A percentile compares a stretch with the other conserved stretches of the same genome.
These are phyloP conservation scores for Lathamus discolor DNA, from an alignment of 2,113 vertebrate genomes.

Conservation along the genomic window DNA sequence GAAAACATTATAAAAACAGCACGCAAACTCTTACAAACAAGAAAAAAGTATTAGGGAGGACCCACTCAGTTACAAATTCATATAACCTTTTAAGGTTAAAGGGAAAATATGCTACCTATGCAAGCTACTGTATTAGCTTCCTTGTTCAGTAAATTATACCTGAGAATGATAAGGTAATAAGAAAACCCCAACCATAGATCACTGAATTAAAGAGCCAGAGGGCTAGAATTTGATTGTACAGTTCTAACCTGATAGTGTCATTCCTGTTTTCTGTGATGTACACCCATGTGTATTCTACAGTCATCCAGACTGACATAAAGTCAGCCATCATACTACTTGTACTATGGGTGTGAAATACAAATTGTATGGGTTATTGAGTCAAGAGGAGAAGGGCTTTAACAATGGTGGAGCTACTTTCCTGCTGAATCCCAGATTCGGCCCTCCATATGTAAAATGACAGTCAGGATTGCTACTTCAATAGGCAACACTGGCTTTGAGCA, in stretches of 20 bases:
- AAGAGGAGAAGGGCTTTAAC: not conserved
- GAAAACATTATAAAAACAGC: slow-evolving; percentile 90
- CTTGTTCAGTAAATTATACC: not conserved
- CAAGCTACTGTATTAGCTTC: not conserved
- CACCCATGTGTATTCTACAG: not conserved
- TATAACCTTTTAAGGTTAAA: slow-evolving; percentile 33
- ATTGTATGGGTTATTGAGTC: not conserved
- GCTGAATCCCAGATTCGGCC: not conserved
- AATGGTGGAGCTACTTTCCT: not conserved
- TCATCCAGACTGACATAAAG: not conserved
- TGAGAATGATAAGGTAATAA: not conserved
- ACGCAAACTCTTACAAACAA: slow-evolving; percentile 79
- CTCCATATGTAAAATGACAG: not conserved
- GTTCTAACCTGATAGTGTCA: not conserved
- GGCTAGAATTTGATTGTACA: not conserved
- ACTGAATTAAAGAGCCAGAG: not conserved
- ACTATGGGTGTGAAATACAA: not conserved
- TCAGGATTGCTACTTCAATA: not conserved
- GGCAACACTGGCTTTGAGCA: not conserved
- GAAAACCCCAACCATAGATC: not conserved
- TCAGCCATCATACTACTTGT: not conserved
- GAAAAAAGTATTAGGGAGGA: slow-evolving; percentile 56
- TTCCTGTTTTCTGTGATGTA: not conserved
- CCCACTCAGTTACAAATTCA: slow-evolving; percentile 9
- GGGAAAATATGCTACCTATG: not conserved